Percentiles rank a stretch among this genome's conserved stretches.
phyloP scores from a whole-genome alignment of 2,113 vertebrate species.

The Neodon shergylaensis region DNA sequence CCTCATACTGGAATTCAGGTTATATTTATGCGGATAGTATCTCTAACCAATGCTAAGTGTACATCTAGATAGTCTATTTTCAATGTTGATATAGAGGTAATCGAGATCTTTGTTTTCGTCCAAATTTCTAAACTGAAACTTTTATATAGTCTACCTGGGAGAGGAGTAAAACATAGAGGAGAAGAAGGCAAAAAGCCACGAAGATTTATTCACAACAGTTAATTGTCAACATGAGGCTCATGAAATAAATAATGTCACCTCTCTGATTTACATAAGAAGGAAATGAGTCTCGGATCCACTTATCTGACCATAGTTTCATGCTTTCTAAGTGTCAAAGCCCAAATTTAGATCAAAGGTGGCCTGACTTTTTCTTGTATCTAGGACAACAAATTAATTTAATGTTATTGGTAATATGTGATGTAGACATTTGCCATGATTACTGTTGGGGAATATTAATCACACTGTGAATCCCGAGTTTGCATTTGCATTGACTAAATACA shows the following conservation, averaged over 20 bases:
- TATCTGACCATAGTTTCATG: not conserved
- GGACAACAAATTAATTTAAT: not conserved
- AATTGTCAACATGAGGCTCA: not conserved
- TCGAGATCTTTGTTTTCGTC: not conserved
- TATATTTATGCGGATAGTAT: not conserved
- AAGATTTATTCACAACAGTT: not conserved
- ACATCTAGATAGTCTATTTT: not conserved
- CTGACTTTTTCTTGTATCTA: not conserved
- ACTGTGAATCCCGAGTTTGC: not conserved
- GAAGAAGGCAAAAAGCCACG: not conserved
- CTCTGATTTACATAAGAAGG: not conserved
- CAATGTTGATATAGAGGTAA: not conserved
- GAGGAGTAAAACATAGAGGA: not conserved
- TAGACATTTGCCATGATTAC: not conserved
- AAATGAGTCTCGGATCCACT: not conserved
- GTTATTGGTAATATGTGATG: not conserved
- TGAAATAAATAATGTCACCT: not conserved
- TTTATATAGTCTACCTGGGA: not conserved
- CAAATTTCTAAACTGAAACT: constrained; percentile 41
- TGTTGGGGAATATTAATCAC: not conserved
- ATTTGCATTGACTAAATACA: not conserved
- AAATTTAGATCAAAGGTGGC: not conserved
- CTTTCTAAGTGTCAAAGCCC: not conserved
- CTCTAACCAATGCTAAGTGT: not conserved
- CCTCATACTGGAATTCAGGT: not conserved